Evolutionary conservation across 2,113 vertebrate genomes (phyloP).

Genomic region (Cariama cristata): DNA sequence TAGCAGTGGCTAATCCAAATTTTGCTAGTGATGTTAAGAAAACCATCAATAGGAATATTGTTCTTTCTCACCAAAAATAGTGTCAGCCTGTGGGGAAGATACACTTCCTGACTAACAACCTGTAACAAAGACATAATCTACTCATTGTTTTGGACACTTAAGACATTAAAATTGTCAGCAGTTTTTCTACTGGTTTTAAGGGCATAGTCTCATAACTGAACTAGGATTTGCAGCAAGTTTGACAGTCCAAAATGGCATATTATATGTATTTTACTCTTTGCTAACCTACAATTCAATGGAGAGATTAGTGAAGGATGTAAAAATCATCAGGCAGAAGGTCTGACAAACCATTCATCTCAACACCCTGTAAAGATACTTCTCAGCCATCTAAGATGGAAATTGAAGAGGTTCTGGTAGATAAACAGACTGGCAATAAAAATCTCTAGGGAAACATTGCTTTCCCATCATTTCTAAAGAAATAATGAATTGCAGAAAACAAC

Average conservation of each 20-base stretch:
- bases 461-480: constrained; percentile 48
- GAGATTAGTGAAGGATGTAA: constrained; percentile 12
- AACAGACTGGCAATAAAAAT: constrained; percentile 52
- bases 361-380: constrained; percentile 32
- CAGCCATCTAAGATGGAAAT: constrained; percentile 6
- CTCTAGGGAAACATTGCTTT: constrained; percentile 50
- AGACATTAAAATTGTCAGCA: not conserved
- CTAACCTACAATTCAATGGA: not conserved
- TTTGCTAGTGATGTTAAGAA: not conserved
- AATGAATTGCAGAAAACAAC: constrained; percentile 26
- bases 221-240: not conserved
- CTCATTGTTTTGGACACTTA: not conserved
- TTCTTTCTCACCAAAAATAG: not conserved
- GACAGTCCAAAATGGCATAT: not conserved
- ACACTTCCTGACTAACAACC: not conserved
- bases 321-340: constrained; percentile 2
- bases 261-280: not conserved
- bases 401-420: constrained; percentile 58
- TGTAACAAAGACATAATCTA: not conserved
- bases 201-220: not conserved
- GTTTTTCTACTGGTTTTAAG: not conserved
- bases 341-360: constrained; percentile 48
- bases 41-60: not conserved
- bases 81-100: not conserved
- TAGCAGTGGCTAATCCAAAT: not conserved